Conservation (phyloP, 2,113 vertebrate species). For the Oxygymnocypris stewartii region DNA sequence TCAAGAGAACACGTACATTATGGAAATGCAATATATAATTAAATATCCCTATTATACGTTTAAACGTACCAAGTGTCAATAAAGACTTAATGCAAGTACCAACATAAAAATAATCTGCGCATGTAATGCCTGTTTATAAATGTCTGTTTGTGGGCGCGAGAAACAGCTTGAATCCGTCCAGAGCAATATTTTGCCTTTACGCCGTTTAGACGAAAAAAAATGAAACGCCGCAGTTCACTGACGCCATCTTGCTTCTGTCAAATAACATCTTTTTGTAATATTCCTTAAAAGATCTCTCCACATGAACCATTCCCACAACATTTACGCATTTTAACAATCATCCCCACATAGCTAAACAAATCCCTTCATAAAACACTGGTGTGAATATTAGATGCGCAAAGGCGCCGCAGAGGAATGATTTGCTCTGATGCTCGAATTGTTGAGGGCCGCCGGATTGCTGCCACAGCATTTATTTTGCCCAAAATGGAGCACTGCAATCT, state of each 20-base stretch:
- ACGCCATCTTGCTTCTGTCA: constrained; percentile 76
- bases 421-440: background rate
- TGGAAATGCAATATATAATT: background rate
- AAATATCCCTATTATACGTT: background rate
- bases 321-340: background rate
- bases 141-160: background rate
- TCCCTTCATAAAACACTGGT: background rate
- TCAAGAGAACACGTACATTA: background rate
- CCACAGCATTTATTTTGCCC: constrained; percentile 27
- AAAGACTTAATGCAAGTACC: background rate
- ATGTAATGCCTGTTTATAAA: background rate
- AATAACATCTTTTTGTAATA: constrained; percentile 54
- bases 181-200: constrained; percentile 9
- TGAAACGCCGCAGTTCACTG: constrained; percentile 55
- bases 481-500: constrained; percentile 6
- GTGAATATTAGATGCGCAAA: background rate
- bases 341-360: background rate
- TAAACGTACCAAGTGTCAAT: background rate
- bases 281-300: constrained; percentile 17
- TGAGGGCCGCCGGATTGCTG: constrained; percentile 22
- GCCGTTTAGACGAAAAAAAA: constrained; percentile 24
- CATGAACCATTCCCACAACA: background rate
- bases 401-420: background rate
- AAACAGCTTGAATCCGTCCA: background rate
- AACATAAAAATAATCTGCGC: background rate